Conservation (phyloP, 2,888 invertebrate genomes). For the Heliconius ethilla region DNA sequence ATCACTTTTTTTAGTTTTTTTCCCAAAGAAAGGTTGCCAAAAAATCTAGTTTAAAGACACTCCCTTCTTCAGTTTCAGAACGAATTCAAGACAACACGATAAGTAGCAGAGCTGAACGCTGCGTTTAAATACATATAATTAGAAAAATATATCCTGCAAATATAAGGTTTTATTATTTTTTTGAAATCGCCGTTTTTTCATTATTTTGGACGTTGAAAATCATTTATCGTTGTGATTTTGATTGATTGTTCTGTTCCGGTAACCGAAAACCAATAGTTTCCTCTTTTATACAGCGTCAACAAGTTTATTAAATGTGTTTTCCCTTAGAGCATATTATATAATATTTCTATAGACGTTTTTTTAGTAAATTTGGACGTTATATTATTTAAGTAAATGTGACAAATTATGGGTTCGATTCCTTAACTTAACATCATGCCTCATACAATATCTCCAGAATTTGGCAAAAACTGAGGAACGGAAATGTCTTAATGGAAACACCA, state of each 20-base stretch:
- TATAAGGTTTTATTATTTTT: no score
- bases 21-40: not conserved
- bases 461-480: not conserved
- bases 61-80: not conserved
- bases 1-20: not conserved
- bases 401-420: not conserved
- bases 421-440: not conserved
- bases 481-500: not conserved
- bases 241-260: constrained; percentile 19
- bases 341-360: no score
- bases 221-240: constrained; percentile 3
- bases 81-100: not conserved
- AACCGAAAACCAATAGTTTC: constrained; percentile 13
- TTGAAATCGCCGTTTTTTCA: not conserved
- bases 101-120: not conserved
- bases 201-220: not conserved
- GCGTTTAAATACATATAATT: no score
- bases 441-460: no score
- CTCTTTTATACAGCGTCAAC: constrained; percentile 12
- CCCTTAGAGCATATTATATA: no score
- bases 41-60: not conserved
- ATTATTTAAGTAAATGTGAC: no score
- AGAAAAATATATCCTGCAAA: no score
- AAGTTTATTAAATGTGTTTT: constrained; percentile 14
- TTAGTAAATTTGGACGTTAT: no score